Percentiles rank a stretch among this genome's conserved stretches.
phyloP scores from a whole-genome alignment of 2,888 invertebrate species.

The Scelioninae gen. 2 region DNA sequence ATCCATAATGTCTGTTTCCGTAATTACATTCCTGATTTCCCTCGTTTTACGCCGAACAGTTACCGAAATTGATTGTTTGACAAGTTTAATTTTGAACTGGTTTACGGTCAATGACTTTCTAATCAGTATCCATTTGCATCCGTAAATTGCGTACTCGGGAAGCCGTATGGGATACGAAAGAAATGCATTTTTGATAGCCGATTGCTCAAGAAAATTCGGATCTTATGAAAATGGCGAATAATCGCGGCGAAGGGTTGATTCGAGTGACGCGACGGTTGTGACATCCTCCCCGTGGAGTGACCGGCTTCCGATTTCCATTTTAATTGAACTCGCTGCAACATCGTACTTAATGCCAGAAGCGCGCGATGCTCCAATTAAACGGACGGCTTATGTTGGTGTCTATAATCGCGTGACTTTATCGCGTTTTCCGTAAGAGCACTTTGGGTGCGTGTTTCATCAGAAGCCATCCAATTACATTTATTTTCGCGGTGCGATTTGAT shows the following conservation, averaged over 20 bases:
- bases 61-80: no score
- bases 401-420: slow-evolving; percentile 53
- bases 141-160: slow-evolving; percentile 14
- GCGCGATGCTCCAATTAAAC: slow-evolving; percentile 73
- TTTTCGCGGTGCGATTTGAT: slow-evolving; percentile 1
- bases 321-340: slow-evolving; percentile 74
- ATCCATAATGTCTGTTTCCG: no score
- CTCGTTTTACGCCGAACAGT: no score
- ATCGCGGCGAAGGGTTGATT: no score
- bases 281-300: slow-evolving; percentile 49
- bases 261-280: slow-evolving; percentile 42
- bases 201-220: neutral
- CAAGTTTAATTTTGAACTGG: slow-evolving; percentile 21
- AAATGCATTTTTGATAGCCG: no score
- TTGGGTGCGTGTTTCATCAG: slow-evolving; percentile 36
- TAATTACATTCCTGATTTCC: no score
- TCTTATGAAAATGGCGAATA: neutral
- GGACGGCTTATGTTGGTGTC: slow-evolving; percentile 61
- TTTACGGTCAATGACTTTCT: slow-evolving; percentile 18
- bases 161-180: neutral
- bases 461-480: slow-evolving; percentile 27
- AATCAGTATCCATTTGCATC: slow-evolving; percentile 26
- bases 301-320: slow-evolving; percentile 73
- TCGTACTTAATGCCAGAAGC: slow-evolving; percentile 74
- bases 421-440: slow-evolving; percentile 52